Percentiles rank a stretch among this genome's conserved stretches.
Conservation (phyloP, 2,113 vertebrate genomes). For the Platichthys stellatus region DNA sequence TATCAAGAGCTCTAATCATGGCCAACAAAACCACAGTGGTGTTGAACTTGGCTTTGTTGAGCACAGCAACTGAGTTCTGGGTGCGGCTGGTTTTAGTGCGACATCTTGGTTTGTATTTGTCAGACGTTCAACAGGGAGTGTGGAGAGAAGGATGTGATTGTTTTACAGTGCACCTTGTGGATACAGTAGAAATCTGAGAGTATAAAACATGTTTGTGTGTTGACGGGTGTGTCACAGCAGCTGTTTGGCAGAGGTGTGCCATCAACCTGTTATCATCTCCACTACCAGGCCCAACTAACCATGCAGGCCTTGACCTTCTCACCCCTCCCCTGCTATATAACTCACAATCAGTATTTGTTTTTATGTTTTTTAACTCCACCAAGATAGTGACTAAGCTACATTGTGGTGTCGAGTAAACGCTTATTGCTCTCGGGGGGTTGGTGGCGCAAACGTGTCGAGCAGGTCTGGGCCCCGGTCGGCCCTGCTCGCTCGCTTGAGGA, state of each 20-base stretch:
- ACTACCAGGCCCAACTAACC: background rate
- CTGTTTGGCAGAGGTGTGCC: background rate
- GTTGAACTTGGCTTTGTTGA: constrained; percentile 1
- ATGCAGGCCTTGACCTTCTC: background rate
- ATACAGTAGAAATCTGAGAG: constrained; percentile 23
- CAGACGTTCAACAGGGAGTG: constrained; percentile 16
- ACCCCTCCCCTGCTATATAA: background rate
- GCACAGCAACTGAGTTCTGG: background rate
- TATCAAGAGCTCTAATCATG: background rate
- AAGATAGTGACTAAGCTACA: constrained; percentile 24
- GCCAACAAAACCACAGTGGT: constrained; percentile 5
- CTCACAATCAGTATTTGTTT: background rate
- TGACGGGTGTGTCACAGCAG: constrained; percentile 12
- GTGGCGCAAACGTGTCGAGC: constrained; percentile 43
- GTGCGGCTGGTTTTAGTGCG: constrained; percentile 31
- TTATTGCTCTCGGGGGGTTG: constrained; percentile 4
- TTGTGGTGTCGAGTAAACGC: constrained; percentile 18
- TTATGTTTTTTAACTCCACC: background rate
- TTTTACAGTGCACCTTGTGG: constrained; percentile 43
- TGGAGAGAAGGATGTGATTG: constrained; percentile 18
- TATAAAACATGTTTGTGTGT: constrained; percentile 23
- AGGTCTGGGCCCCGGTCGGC: constrained; percentile 32
- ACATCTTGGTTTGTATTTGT: constrained; percentile 7
- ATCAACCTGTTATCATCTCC: constrained; percentile 1
- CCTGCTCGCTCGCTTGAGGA: background rate